phyloP scores from a whole-genome alignment of 1,140 invertebrate genomes.

The Calliphora vicina region DNA sequence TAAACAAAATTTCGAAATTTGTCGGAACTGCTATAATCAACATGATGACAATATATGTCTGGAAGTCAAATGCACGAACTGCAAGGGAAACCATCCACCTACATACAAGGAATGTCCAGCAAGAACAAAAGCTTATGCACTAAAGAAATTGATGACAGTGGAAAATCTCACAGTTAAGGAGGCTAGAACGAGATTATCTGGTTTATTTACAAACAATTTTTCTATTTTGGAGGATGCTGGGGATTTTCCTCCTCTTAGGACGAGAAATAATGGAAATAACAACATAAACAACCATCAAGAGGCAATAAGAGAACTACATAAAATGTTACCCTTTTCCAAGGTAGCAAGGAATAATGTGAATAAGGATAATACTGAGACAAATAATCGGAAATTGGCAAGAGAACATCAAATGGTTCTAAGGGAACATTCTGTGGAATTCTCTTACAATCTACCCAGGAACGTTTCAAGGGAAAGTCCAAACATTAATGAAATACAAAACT shows the following conservation, averaged over 20 bases:
- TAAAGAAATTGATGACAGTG: neutral
- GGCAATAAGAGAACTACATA: neutral
- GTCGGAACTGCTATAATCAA: neutral
- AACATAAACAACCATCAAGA: neutral
- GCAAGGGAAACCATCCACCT: neutral
- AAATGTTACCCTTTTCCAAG: neutral
- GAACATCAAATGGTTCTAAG: too few relatives aligned
- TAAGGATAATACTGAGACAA: neutral
- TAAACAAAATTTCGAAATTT: neutral
- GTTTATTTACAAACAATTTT: neutral
- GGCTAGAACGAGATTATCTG: neutral
- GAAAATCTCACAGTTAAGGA: too few relatives aligned
- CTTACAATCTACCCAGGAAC: too few relatives aligned
- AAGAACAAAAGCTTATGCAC: neutral
- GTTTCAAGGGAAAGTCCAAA: too few relatives aligned
- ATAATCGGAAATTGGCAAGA: too few relatives aligned
- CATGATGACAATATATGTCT: neutral
- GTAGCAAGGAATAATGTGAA: neutral
- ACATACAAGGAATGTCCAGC: constrained; percentile 15
- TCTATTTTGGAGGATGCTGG: neutral
- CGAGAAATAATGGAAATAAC: neutral
- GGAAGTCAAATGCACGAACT: neutral
- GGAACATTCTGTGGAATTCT: too few relatives aligned
- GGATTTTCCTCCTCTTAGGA: neutral
- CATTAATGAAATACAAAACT: too few relatives aligned